Conservation (phyloP, 1,140 invertebrate species). For the Leucophenga varia region DNA sequence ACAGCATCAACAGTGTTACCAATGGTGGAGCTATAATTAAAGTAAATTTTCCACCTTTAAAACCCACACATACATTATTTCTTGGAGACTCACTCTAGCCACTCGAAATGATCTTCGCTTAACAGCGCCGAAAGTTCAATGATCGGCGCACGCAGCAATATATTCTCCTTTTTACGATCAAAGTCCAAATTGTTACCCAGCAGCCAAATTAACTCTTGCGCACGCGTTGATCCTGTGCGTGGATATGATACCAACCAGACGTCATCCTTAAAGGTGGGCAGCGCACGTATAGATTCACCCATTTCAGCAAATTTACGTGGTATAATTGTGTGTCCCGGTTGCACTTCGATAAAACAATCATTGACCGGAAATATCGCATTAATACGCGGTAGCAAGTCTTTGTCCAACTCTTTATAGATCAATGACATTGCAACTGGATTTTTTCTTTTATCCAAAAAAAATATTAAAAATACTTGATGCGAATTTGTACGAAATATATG, state of each 20-base stretch:
- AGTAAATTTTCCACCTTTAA: too few species aligned
- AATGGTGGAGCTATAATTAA: constrained; percentile 34
- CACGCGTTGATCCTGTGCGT: constrained; percentile 84
- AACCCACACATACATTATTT: too few species aligned
- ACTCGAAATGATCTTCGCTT: constrained; percentile 59
- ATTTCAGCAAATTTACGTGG: constrained; percentile 68
- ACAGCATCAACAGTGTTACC: constrained; percentile 71
- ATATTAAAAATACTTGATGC: too few species aligned
- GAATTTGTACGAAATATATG: too few species aligned
- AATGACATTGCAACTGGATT: constrained; percentile 57
- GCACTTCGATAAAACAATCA: constrained; percentile 69
- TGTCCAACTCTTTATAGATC: constrained; percentile 64
- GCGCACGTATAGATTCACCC: constrained; percentile 68
- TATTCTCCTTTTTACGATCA: constrained; percentile 69
- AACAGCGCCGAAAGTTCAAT: constrained; percentile 62
- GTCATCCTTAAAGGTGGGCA: constrained; percentile 69
- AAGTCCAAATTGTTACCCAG: constrained; percentile 78
- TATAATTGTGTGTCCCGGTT: constrained; percentile 68
- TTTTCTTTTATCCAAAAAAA: too few species aligned
- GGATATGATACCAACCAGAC: constrained; percentile 82
- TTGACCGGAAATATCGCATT: constrained; percentile 69
- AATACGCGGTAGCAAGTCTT: constrained; percentile 62
- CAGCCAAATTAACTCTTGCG: constrained; percentile 86
- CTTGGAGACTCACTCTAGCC: constrained; percentile 49
- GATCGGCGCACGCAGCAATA: constrained; percentile 63